Conservation (phyloP, 2,113 vertebrate species). For the Chascanopsetta lugubris region DNA sequence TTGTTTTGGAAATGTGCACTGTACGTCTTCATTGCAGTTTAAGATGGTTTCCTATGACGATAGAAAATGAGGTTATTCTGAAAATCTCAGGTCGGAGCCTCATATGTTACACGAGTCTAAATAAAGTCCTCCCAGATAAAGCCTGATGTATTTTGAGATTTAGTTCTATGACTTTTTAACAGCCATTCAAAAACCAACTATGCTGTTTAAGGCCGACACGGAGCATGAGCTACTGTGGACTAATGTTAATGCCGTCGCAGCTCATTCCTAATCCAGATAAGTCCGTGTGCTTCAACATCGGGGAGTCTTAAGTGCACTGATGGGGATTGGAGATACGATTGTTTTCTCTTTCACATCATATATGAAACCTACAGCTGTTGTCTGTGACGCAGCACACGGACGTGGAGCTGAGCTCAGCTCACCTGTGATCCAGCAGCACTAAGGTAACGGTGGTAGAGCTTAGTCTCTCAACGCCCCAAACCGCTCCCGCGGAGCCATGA, state of each 20-base stretch:
- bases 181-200: not conserved
- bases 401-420: constrained; percentile 26
- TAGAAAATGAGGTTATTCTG: too few relatives aligned
- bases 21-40: too few relatives aligned
- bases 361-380: constrained; percentile 66
- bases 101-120: not conserved
- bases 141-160: not conserved
- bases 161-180: not conserved
- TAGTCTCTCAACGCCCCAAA: constrained; percentile 1
- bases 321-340: constrained; percentile 47
- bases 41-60: too few relatives aligned
- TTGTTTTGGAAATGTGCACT: too few relatives aligned
- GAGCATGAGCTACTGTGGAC: constrained; percentile 35
- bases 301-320: constrained; percentile 35
- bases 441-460: constrained; percentile 43
- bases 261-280: constrained; percentile 48
- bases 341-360: constrained; percentile 42
- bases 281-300: constrained; percentile 36
- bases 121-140: not conserved
- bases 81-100: too few relatives aligned
- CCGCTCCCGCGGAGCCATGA: constrained; percentile 18
- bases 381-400: constrained; percentile 12
- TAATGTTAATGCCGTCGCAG: constrained; percentile 20
- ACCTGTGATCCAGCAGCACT: constrained; percentile 32
- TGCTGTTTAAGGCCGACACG: not conserved